phyloP scores from a whole-genome alignment of 37 sponge, comb jelly and placozoan species.

The Agelas oroides region DNA sequence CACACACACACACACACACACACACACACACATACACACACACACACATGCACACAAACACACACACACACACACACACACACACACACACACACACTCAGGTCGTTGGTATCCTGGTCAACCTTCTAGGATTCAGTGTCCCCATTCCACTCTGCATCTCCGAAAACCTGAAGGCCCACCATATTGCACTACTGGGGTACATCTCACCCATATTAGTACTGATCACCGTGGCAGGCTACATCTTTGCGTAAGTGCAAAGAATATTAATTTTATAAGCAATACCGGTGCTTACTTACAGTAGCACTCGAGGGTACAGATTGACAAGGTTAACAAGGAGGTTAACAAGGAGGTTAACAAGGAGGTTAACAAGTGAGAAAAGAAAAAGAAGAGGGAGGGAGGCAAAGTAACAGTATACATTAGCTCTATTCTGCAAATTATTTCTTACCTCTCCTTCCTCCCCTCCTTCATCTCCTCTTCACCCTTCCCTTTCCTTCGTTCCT shows the following conservation, averaged over 20 bases:
- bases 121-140: conserved; percentile 73
- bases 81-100: conserved; percentile 20
- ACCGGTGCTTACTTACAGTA: too few relatives aligned
- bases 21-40: background rate
- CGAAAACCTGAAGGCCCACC: conserved; percentile 35
- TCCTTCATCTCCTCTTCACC: too few relatives aligned
- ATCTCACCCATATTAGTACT: conserved; percentile 59
- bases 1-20: conserved; percentile 5
- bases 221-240: conserved; percentile 28
- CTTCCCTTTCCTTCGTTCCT: too few relatives aligned
- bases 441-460: too few relatives aligned
- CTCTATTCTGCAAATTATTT: too few relatives aligned
- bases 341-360: background rate
- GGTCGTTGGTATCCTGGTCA: conserved; percentile 27
- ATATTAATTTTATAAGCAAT: background rate
- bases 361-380: too few relatives aligned
- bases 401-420: too few relatives aligned
- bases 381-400: too few relatives aligned
- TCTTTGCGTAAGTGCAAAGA: conserved; percentile 44
- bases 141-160: conserved; percentile 74
- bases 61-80: conserved; percentile 10
- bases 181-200: conserved; percentile 74
- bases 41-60: background rate
- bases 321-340: too few relatives aligned
- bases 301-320: too few relatives aligned